Conservation (phyloP, 1,140 invertebrate genomes). For the Drosophila albomicans region DNA sequence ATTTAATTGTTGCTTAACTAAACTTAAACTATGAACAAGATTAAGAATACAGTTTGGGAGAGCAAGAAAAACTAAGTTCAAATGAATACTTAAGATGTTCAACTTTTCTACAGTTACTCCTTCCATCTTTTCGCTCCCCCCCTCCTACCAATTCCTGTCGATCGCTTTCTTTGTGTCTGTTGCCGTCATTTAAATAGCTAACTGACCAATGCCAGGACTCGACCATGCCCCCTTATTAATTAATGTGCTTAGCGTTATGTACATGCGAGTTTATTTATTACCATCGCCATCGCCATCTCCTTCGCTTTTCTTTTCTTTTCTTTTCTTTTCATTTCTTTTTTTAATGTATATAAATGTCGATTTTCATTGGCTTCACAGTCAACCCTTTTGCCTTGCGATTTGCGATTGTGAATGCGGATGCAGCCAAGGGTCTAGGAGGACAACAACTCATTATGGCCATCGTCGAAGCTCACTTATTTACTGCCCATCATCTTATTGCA, state of each 20-base stretch:
- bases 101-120: not conserved
- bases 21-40: not conserved
- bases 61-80: not conserved
- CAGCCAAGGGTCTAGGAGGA: not conserved
- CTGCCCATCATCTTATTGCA: constrained; percentile 27
- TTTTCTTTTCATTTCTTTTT: constrained; percentile 16
- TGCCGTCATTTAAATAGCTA: not conserved
- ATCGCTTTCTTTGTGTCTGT: constrained; percentile 5
- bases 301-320: not conserved
- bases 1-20: not conserved
- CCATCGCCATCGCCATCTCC: constrained; percentile 21
- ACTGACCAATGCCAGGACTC: constrained; percentile 8
- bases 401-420: constrained; percentile 10
- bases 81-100: not conserved
- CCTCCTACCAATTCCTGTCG: no score
- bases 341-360: constrained; percentile 79
- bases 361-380: constrained; percentile 65
- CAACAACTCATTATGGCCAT: constrained; percentile 47
- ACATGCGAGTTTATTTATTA: not conserved
- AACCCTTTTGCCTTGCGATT: constrained; percentile 54
- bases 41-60: not conserved
- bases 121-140: no score
- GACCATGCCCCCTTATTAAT: constrained; percentile 23
- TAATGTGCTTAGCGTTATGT: constrained; percentile 38
- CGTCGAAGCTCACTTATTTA: constrained; percentile 44